Evolutionary conservation across 2,113 vertebrate genomes (phyloP), one percentile per base, ranked within the genome.

Genomic region (Bubo scandiacus): DNA sequence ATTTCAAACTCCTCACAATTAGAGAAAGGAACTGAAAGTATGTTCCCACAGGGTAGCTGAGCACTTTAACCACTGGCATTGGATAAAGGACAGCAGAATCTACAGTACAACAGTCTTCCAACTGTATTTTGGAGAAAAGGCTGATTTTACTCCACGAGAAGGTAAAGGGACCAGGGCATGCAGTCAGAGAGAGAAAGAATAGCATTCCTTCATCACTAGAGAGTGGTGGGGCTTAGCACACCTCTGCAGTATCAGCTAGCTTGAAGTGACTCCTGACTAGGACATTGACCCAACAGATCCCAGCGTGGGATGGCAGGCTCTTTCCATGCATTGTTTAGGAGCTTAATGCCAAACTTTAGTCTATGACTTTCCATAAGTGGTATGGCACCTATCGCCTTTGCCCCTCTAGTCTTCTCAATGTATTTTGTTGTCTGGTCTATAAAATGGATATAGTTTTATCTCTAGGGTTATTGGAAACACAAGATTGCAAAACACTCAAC

Each of bases 241-340:
- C 16, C 58, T 70, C 27, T 32, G 68, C 18, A 75, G 23, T 43
- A 80, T 57, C 58, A 77, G 34, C n/a, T 34, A 30, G 5, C 18
- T 88, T 36, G 36, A 70, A 90, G 30, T 47, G 40, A 68, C 23
- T 93, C 34, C 43, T 85, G 40, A 66, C 36, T 36, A 17, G 9
- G 8, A 61, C 15, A 13, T 19, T 27, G 34, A 26, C 34, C 15
- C 43, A 72, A 22, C 16, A 93, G 59, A 79, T 68, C 15, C 11
- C 29, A 58, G 0, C 0, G 0, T 26, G 29, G 43, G 29, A 57
- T 36, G 2, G 3, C 36, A 83, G 40, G 11, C 18, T 61, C 25
- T 45, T 93, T 72, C 62, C 16, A 26, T 21, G 40, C 21, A 18
- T 21, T 72, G 5, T 68, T 83, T 73, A 65, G 57, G 6, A 68